Evolutionary conservation across 2,888 invertebrate genomes (phyloP).

Genomic region (Drosophila helvetica): DNA sequence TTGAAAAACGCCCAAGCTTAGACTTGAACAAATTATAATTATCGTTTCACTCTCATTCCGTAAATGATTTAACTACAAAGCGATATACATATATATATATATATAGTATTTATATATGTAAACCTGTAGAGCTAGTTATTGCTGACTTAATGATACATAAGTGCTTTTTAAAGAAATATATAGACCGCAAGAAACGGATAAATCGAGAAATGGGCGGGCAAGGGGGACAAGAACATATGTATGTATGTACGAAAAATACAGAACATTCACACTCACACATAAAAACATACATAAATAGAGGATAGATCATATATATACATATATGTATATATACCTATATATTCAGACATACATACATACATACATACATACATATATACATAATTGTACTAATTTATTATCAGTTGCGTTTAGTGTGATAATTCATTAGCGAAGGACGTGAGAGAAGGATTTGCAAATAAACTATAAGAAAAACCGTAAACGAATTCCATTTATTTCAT

Average conservation of each 20-base stretch:
- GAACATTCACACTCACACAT: slow-evolving; percentile 18
- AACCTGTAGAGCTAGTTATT: slow-evolving; percentile 1
- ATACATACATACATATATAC: slow-evolving; percentile 20
- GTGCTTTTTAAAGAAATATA: slow-evolving; percentile 74
- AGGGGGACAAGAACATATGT: slow-evolving; percentile 34
- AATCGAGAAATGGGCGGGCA: slow-evolving; percentile 31
- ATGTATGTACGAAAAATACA: slow-evolving; percentile 49
- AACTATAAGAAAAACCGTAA: slow-evolving; percentile 21
- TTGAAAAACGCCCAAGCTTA: slow-evolving; percentile 2
- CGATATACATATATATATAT: slow-evolving; percentile 28
- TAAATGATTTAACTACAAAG: slow-evolving; percentile 35
- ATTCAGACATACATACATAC: slow-evolving; percentile 10
- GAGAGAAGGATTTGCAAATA: slow-evolving; percentile 44
- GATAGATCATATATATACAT: slow-evolving; percentile 6
- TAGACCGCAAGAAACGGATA: slow-evolving; percentile 66
- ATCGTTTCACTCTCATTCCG: slow-evolving; percentile 6
- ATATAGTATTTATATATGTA: slow-evolving; percentile 18
- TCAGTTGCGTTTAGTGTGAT: slow-evolving; percentile 76
- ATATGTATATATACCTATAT: neutral
- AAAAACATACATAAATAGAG: slow-evolving; percentile 1
- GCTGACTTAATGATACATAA: slow-evolving; percentile 59
- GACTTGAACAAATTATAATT: neutral
- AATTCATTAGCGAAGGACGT: slow-evolving; percentile 63
- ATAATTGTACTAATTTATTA: slow-evolving; percentile 71
- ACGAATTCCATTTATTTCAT: neutral